Base-by-base conservation (phyloP, 2,113 vertebrate genomes). In the Conger conger region DNA sequence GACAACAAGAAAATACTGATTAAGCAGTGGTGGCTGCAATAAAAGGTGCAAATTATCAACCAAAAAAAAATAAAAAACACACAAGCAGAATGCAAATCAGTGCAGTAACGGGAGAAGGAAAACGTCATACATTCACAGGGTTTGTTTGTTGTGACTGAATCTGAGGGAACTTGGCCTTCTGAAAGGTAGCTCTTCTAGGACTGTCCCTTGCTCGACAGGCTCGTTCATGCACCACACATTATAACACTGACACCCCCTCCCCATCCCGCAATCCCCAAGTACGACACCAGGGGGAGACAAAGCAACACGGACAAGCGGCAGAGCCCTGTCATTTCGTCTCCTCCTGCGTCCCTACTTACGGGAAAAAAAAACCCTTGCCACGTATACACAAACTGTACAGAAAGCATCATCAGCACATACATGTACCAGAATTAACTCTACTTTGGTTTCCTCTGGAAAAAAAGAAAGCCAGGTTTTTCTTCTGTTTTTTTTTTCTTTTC, bases 371-470 rank as follows among this genome's bases (percentile, higher is more conserved):
- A 80, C 80, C 30, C 88, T 87, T 54, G 80, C 89, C 84, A 86
- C 88, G 57, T 87, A 88, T 82, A 84, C 90, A 91, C 53, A 89
- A 87, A 90, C 92, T 91, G 93, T 91, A 93, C 92, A 92, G 92
- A 93, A 63, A 50, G 54, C 45, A 92, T 91, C 90, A 91, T 91
- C 91, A 91, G 88, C 89, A 91, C 84, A 78, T 81, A 88, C 82
- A 87, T 84, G 91, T 84, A 88, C 92, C 91, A 92, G 88, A 92
- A 89, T 88, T 45, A 63, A 82, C 80, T 88, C 91, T 88, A 89
- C 91, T 95, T 93, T 92, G 91, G 93, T 94, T 93, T 92, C 89
- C 90, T 17, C 82, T 85, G 82, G n/a, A 27, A 60, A 77, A 87
- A 77, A 88, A 87, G 76, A 81, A 80, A 57, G 54, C 79, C 54